Conservation (phyloP, 2,888 invertebrate species). For the Apotomis turbidana region DNA sequence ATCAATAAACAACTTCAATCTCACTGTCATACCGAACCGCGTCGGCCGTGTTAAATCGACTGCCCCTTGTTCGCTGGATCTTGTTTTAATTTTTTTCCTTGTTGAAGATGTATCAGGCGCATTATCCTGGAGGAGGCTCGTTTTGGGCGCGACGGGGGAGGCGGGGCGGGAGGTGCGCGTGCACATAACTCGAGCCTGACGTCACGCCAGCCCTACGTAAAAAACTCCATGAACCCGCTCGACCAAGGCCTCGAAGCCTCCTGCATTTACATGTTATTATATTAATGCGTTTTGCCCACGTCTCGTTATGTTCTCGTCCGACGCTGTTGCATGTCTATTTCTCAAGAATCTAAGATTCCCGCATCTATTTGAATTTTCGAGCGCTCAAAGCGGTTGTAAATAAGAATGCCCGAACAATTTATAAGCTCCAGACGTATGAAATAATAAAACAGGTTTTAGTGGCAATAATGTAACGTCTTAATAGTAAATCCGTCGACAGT, state of each 20-base stretch:
- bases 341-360: constrained; percentile 45
- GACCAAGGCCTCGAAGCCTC: constrained; percentile 73
- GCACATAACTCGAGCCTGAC: constrained; percentile 78
- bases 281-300: constrained; percentile 58
- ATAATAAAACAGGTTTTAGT: constrained; percentile 42
- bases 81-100: constrained; percentile 71
- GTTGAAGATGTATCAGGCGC: constrained; percentile 76
- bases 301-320: constrained; percentile 48
- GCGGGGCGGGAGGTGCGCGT: constrained; percentile 54
- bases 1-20: constrained; percentile 54
- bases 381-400: constrained; percentile 28
- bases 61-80: constrained; percentile 67
- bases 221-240: constrained; percentile 74
- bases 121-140: constrained; percentile 75
- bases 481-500: constrained; percentile 41
- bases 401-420: constrained; percentile 38
- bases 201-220: constrained; percentile 74
- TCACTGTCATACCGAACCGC: constrained; percentile 67
- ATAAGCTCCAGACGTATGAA: constrained; percentile 39
- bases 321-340: constrained; percentile 48
- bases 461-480: constrained; percentile 41
- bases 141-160: constrained; percentile 59
- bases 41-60: constrained; percentile 72
- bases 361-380: constrained; percentile 45
- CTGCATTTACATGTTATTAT: constrained; percentile 67